Percentiles rank a stretch among this genome's conserved stretches.
phyloP scores from a whole-genome alignment of 2,888 invertebrate species.

The Malthinus seriepunctatus region DNA sequence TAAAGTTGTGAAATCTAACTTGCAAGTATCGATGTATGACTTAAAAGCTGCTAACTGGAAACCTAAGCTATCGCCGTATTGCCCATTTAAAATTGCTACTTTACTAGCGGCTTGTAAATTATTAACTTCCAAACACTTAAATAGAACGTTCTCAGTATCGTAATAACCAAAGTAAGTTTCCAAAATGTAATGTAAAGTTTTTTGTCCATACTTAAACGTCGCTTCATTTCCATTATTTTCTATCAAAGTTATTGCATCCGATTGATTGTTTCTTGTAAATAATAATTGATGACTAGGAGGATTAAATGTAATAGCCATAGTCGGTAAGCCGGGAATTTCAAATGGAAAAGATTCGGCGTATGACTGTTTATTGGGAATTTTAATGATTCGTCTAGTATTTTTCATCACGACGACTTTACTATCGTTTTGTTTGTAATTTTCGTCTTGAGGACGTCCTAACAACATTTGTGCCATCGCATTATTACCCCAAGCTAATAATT shows the following conservation, averaged over 20 bases:
- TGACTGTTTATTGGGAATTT: conserved; percentile 60
- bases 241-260: conserved; percentile 34
- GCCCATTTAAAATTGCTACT: conserved; percentile 50
- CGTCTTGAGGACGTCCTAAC: conserved; percentile 60
- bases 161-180: conserved; percentile 52
- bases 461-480: conserved; percentile 65
- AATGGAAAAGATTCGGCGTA: conserved; percentile 48
- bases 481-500: conserved; percentile 77
- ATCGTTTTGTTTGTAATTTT: conserved; percentile 61
- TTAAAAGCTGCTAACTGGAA: conserved; percentile 52
- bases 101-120: conserved; percentile 54
- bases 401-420: conserved; percentile 68
- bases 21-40: conserved; percentile 44
- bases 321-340: conserved; percentile 53
- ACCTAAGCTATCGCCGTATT: conserved; percentile 52
- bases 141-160: conserved; percentile 49
- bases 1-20: conserved; percentile 34
- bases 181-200: conserved; percentile 51
- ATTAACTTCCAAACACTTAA: conserved; percentile 47
- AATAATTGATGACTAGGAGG: conserved; percentile 45
- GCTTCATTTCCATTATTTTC: conserved; percentile 34
- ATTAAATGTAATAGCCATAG: conserved; percentile 52
- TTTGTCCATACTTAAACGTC: conserved; percentile 43
- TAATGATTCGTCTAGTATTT: conserved; percentile 72
- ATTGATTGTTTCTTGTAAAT: conserved; percentile 39